Conservation (phyloP, 1,140 invertebrate species). For the Drosophila pachea region DNA sequence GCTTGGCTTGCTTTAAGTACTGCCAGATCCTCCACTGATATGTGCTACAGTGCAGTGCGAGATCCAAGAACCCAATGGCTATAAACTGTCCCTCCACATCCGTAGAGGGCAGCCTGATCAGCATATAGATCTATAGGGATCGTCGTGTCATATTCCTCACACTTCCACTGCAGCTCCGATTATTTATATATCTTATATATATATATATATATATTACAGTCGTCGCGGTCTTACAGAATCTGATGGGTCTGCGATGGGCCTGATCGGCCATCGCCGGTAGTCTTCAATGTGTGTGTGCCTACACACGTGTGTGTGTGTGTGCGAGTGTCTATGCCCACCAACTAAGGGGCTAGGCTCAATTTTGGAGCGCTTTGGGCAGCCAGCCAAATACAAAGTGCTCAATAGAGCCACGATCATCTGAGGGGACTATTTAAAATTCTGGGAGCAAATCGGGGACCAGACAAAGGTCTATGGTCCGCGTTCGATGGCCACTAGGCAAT, state of each 20-base stretch:
- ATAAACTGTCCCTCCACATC: conserved; percentile 1
- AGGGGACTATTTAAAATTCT: conserved; percentile 67
- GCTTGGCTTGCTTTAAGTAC: conserved; percentile 32
- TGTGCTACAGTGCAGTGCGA: conserved; percentile 19
- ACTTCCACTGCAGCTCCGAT: no score
- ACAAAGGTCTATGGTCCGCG: conserved; percentile 12
- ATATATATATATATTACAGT: no score
- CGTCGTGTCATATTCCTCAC: no score
- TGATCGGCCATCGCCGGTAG: no score
- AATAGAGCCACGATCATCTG: conserved; percentile 28
- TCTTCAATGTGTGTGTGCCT: no score
- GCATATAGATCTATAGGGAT: background rate
- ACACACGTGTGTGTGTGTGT: no score
- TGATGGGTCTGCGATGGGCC: no score
- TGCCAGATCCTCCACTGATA: conserved; percentile 7
- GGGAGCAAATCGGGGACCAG: conserved; percentile 56
- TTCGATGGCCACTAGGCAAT: conserved; percentile 7
- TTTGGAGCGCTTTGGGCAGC: conserved; percentile 33
- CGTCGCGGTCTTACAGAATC: no score
- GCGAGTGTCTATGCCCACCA: background rate
- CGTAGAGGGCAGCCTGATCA: background rate
- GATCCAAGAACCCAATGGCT: conserved; percentile 1
- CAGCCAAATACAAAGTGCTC: conserved; percentile 27
- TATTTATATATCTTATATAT: no score
- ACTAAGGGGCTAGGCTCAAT: conserved; percentile 9